Conservation (phyloP, 1,140 invertebrate genomes). For the Lepidurus packardi region DNA sequence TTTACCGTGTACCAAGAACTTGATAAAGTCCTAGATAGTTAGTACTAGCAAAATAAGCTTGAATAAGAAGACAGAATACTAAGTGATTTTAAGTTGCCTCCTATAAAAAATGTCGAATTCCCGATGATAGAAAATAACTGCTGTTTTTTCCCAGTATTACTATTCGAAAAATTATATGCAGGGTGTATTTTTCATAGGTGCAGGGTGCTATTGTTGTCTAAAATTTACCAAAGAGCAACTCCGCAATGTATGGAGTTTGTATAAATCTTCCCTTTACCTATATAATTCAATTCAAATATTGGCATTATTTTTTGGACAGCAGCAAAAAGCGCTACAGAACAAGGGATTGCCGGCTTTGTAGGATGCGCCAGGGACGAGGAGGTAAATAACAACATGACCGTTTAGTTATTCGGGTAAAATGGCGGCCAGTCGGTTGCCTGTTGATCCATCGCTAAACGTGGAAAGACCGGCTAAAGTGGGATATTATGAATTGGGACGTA, state of each 20-base stretch:
- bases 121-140: neutral
- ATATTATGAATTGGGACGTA: constrained; percentile 93
- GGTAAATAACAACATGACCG: constrained; percentile 7
- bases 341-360: neutral
- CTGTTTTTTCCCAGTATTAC: neutral
- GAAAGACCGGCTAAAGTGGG: constrained; percentile 84
- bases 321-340: neutral
- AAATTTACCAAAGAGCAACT: neutral
- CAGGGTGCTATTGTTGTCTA: neutral
- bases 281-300: too few relatives aligned
- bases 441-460: constrained; percentile 39
- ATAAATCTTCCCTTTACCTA: too few relatives aligned
- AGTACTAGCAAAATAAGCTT: neutral
- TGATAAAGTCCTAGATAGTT: neutral
- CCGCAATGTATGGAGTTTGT: too few relatives aligned
- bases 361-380: neutral
- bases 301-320: neutral
- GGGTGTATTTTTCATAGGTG: neutral
- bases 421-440: constrained; percentile 30
- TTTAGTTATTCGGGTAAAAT: constrained; percentile 30
- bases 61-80: neutral
- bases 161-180: neutral
- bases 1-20: constrained; percentile 10
- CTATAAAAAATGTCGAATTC: neutral
- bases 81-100: neutral